phyloP scores from a whole-genome alignment of 2,888 invertebrate genomes.

The Drosophila suboccidentalis region DNA sequence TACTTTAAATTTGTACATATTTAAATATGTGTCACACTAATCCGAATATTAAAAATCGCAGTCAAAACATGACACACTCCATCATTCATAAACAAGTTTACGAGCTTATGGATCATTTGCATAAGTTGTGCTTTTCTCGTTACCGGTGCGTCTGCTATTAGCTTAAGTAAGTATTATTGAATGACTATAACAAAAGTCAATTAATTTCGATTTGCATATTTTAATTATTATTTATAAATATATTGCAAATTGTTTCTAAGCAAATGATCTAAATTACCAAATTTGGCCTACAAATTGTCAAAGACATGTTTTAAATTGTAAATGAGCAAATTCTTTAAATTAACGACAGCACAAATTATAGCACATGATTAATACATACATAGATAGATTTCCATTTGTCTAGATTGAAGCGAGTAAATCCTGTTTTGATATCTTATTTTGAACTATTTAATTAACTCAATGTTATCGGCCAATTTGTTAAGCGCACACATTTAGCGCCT shows the following conservation, averaged over 20 bases:
- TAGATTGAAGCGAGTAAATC: conserved; percentile 36
- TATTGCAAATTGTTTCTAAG: not conserved
- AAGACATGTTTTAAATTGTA: not conserved
- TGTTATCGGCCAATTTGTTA: conserved; percentile 72
- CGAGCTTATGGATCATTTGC: conserved; percentile 25
- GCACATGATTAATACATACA: conserved; percentile 12
- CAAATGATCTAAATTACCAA: conserved; percentile 4
- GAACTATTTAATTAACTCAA: conserved; percentile 54
- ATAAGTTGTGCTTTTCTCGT: conserved; percentile 26
- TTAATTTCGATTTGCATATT: conserved; percentile 14
- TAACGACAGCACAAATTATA: conserved; percentile 3
- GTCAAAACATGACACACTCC: conserved; percentile 29
- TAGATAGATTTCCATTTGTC: conserved; percentile 4
- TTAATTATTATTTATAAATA: conserved; percentile 2
- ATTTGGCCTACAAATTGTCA: conserved; percentile 19
- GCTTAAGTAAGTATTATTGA: conserved; percentile 22
- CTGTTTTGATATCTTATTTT: conserved; percentile 53
- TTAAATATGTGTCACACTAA: conserved; percentile 40
- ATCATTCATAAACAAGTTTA: conserved; percentile 54
- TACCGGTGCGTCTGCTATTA: conserved; percentile 12
- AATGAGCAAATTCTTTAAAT: conserved; percentile 23
- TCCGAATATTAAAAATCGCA: conserved; percentile 30
- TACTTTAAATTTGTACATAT: conserved; percentile 31
- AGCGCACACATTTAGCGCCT: conserved; percentile 62
- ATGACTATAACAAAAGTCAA: conserved; percentile 19